Percentiles rank a stretch among this genome's conserved stretches.
These are phyloP conservation scores for Clarias pachynema DNA, from an alignment of 2,797 vertebrate species.

Conservation along the genomic window DNA sequence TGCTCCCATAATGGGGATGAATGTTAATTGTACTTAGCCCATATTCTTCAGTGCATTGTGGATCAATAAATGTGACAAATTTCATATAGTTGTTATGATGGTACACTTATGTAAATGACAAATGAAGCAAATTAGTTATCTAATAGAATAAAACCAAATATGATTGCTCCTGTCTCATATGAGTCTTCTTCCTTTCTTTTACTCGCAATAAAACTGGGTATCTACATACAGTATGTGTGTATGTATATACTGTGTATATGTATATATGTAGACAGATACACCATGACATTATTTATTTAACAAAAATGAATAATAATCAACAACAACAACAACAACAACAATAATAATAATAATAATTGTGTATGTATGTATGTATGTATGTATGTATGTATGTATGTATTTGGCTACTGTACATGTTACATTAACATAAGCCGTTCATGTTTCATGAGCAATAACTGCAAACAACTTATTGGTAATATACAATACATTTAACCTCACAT, in stretches of 20 bases:
- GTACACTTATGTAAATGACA: conserved; percentile 69
- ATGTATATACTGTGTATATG: no score
- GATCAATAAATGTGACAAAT: conserved; percentile 72
- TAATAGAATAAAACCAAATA: conserved; percentile 76
- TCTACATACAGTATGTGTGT: no score
- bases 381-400: no score
- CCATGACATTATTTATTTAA: no score
- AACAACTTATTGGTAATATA: background rate
- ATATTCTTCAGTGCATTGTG: conserved; percentile 80
- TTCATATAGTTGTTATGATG: conserved; percentile 77
- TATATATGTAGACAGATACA: no score
- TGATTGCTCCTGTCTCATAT: conserved; percentile 61
- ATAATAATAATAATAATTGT: no score
- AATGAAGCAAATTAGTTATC: conserved; percentile 67
- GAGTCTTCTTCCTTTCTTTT: background rate
- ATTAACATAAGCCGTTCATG: background rate
- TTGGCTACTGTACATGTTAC: background rate
- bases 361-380: no score
- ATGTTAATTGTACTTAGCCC: conserved; percentile 76
- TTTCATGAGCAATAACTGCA: background rate
- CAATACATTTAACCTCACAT: background rate
- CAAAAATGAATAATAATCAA: no score
- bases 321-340: no score
- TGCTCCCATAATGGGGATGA: conserved; percentile 61
- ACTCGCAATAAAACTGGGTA: background rate